Evolutionary conservation across 2,797 vertebrate genomes (phyloP), one percentile per base, ranked within the genome.

Genomic region (Brotula barbata): DNA sequence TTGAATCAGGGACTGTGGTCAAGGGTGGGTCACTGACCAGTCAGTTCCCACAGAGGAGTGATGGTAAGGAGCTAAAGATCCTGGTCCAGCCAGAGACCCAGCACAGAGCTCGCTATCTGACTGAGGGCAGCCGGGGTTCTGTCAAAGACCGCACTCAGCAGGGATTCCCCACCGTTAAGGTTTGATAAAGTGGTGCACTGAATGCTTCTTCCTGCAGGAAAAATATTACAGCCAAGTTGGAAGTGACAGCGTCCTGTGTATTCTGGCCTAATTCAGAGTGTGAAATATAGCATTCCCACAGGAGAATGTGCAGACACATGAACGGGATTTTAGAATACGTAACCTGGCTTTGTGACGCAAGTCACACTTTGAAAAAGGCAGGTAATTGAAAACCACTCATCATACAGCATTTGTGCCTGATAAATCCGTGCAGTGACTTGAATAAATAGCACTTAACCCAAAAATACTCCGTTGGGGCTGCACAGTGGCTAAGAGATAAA

Each of bases 101-200:
- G 73, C 97, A 99, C 89, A 83, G 97, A 81, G 97, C 97, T 62
- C 94, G 97, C 31, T 99, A 99, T 65, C 91, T 99, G 83, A 99
- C 97, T 0, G 97, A 99, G 80, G 97, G 97, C 83, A 99, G 97
- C 88, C 91, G 97, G 28, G 97, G 97, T 69, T 98, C 96, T 0
- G 97, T 99, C 69, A 99, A 99, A 83, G 97, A 99, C 75, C 92
- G 96, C 44, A 98, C 96, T 0, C 97, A 99, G 60, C 97, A 99
- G 85, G 95, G 96, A 68, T 99, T 99, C 81, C 97, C 97, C 15
- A 98, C 96, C 0, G 90, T 99, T 5, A 99, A 99, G 96, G 97
- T 98, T 70, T 58, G 90, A 71, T 68, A 34, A 60, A 64, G 37
- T 50, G 20, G 9, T n/a, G 47, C 48, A 40, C 33, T 8, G 2